phyloP scores from a whole-genome alignment of 2,797 vertebrate species.

The Sebastes minor region DNA sequence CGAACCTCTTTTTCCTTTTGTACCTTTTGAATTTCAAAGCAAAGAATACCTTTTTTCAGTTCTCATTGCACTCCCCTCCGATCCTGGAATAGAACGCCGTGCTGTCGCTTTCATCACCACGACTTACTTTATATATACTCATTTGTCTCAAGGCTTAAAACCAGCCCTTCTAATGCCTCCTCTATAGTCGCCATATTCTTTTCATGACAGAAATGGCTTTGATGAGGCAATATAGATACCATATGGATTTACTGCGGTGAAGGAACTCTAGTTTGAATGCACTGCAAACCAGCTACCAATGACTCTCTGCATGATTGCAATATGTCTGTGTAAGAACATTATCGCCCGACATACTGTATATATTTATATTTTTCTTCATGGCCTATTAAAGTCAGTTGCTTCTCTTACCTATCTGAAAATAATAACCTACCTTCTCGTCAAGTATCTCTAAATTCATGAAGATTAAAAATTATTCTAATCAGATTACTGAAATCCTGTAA shows the following conservation, averaged over 20 bases:
- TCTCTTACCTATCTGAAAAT: background rate
- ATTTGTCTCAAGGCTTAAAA: background rate
- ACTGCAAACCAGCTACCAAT: background rate
- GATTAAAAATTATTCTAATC: constrained; percentile 41
- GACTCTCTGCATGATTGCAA: background rate
- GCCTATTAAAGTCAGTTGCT: background rate
- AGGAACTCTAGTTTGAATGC: background rate
- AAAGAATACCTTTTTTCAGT: constrained; percentile 20
- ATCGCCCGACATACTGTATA: background rate
- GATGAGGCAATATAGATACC: background rate
- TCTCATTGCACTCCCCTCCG: background rate
- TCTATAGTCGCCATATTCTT: background rate
- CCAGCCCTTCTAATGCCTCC: background rate
- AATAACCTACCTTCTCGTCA: constrained; percentile 3
- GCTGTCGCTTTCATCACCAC: background rate
- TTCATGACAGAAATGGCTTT: constrained; percentile 1
- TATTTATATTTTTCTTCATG: background rate
- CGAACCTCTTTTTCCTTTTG: constrained; percentile 11
- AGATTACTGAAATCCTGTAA: constrained; percentile 42
- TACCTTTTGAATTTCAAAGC: constrained; percentile 27
- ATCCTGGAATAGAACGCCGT: background rate
- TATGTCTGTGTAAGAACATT: background rate
- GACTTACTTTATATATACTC: background rate
- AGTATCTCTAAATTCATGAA: constrained; percentile 30
- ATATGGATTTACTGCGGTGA: background rate